A percentile compares a stretch with the other conserved stretches of the same genome.
Conservation (phyloP, 2,113 vertebrate species). For the Ochotona princeps region DNA sequence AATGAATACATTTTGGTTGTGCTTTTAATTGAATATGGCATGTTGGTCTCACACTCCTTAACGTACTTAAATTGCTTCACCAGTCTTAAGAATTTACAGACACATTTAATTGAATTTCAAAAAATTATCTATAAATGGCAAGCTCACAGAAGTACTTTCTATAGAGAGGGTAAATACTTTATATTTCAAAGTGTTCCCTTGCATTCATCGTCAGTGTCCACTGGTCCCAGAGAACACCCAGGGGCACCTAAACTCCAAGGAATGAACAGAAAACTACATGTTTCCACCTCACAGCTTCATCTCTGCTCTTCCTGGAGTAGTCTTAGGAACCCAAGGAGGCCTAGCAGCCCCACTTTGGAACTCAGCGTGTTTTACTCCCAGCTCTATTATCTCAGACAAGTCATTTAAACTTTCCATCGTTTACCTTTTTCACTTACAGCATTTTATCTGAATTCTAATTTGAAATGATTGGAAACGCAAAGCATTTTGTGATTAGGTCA, state of each 20-base stretch:
- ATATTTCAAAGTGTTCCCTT: constrained; percentile 17
- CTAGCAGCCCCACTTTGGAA: not conserved
- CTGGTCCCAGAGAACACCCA: not conserved
- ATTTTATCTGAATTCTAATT: not conserved
- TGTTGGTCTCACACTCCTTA: not conserved
- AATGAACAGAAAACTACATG: not conserved
- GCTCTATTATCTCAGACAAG: not conserved
- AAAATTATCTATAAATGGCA: not conserved
- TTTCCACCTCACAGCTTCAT: not conserved
- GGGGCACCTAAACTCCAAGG: not conserved
- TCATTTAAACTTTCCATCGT: constrained; percentile 7
- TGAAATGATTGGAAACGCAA: constrained; percentile 10
- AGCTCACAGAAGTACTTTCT: not conserved
- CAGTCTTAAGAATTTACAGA: not conserved
- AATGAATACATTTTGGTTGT: not conserved
- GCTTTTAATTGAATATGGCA: not conserved
- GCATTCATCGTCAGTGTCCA: constrained; percentile 12
- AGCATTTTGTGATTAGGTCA: not conserved
- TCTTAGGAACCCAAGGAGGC: not conserved
- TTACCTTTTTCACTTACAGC: not conserved
- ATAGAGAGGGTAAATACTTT: constrained; percentile 2
- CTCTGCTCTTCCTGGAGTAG: not conserved
- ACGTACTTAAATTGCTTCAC: not conserved
- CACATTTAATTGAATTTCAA: not conserved
- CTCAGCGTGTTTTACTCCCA: constrained; percentile 33